A percentile compares a stretch with the other conserved stretches of the same genome.
phyloP scores from a whole-genome alignment of 2,797 vertebrate species.

The Tolypeutes matacus region DNA sequence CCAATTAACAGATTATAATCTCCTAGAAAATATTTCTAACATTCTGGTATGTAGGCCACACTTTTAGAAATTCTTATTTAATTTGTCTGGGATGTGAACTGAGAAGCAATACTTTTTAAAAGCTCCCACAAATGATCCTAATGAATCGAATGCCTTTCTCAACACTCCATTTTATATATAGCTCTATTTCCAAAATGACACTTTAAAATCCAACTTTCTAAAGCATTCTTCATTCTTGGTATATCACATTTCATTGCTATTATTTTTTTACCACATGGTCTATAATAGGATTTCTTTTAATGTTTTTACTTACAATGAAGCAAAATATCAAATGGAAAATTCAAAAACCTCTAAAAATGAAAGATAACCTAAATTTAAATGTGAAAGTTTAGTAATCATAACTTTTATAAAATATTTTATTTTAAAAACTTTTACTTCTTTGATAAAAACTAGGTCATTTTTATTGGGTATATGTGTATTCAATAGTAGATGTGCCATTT shows the following conservation, averaged over 20 bases:
- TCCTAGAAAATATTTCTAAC: background rate
- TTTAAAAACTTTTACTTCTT: background rate
- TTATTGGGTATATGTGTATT: background rate
- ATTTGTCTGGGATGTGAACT: background rate
- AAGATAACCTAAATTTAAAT: background rate
- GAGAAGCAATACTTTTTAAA: background rate
- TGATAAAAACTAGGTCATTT: background rate
- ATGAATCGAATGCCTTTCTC: background rate
- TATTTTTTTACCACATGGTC: background rate
- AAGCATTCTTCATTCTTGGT: background rate
- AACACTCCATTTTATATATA: background rate
- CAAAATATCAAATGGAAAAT: background rate
- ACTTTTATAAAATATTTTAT: background rate
- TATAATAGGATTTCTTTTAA: background rate
- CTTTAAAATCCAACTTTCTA: background rate
- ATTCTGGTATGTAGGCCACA: background rate
- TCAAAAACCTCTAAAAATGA: background rate
- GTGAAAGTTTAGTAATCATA: background rate
- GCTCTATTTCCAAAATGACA: background rate
- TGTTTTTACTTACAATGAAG: background rate
- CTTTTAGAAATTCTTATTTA: background rate
- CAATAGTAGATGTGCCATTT: background rate
- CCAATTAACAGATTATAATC: background rate
- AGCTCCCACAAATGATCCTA: background rate
- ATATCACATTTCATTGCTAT: background rate